Base-by-base conservation (phyloP, 2,797 vertebrate genomes). In the Helarctos malayanus region DNA sequence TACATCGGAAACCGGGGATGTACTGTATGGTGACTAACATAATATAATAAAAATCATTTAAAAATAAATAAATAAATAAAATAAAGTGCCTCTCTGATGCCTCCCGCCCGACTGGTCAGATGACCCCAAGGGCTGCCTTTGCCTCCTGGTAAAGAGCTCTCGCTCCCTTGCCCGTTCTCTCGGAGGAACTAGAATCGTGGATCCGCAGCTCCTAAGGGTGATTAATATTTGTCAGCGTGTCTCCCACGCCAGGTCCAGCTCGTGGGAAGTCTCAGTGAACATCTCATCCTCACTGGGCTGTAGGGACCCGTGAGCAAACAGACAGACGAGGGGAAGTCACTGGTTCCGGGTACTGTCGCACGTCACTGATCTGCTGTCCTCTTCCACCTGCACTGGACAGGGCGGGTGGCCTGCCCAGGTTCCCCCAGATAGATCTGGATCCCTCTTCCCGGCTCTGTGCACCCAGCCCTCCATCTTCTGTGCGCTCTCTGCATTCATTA, bases 161-260 rank as follows among this genome's bases (percentile, higher is more conserved):
- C 1, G 0, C 38, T 54, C 63, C 29, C 23, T 85, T 47, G 25
- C 29, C 82, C 13, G 47, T 71, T 47, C 47, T 16, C 16, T 32
- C 19, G 4, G 14, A 56, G 23, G 59, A 52, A 32, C 29, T 19
- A 32, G 56, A 63, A 73, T 23, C 21, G 65, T 12, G 0, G 2
- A 61, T 14, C 57, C n/a, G 19, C 52, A 81, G n/a, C 56, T 71
- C 25, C 73, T 25, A 38, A 68, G 1, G 54, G 63, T 27, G 78
- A 27, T 38, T 27, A 19, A 29, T 10, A 10, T 65, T 11, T 29
- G 32, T 15, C 3, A 0, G 59, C 19, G 12, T 0, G 1, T 7
- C 16, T 41, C 49, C 35, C 27, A 8, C 2, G 10, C 29, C 63
- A 75, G 47, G 81, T 18, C 15, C 27, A 4, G 57, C 57, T 19